A percentile compares a stretch with the other conserved stretches of the same genome.
These are phyloP conservation scores for Dendrolimus punctatus DNA, from an alignment of 1,140 invertebrate genomes.

Conservation along the genomic window DNA sequence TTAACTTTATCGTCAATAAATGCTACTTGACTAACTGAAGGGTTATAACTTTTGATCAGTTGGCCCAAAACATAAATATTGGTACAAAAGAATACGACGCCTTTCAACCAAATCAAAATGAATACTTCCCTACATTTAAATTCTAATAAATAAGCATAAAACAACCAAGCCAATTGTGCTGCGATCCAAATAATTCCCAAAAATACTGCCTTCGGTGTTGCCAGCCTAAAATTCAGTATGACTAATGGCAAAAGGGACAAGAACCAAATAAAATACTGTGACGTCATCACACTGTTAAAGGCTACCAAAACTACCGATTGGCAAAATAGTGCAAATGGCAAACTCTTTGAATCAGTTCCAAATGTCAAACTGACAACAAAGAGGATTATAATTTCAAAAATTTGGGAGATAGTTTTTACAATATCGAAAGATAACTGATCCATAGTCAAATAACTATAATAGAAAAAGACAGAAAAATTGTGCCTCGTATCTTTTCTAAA, in stretches of 20 bases:
- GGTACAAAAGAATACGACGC: slow-evolving; percentile 83
- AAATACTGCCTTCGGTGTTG: slow-evolving; percentile 67
- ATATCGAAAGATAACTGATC: slow-evolving; percentile 59
- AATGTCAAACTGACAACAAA: slow-evolving; percentile 82
- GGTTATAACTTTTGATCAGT: slow-evolving; percentile 75
- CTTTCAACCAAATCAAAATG: slow-evolving; percentile 83
- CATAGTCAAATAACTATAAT: slow-evolving; percentile 89
- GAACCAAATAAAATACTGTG: slow-evolving; percentile 99
- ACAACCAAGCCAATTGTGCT: slow-evolving; percentile 90
- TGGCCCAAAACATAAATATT: slow-evolving; percentile 83
- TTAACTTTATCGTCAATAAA: no score
- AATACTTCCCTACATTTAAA: slow-evolving; percentile 90
- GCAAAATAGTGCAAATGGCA: slow-evolving; percentile 89
- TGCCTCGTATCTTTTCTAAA: slow-evolving; percentile 92
- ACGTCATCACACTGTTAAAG: slow-evolving; percentile 97
- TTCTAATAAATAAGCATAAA: slow-evolving; percentile 92
- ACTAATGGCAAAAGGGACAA: slow-evolving; percentile 88
- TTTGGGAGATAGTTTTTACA: slow-evolving; percentile 78
- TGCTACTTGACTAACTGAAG: not conserved
- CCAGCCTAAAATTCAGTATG: slow-evolving; percentile 76
- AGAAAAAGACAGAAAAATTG: slow-evolving; percentile 98
- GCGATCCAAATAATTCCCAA: slow-evolving; percentile 80
- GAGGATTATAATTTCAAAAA: slow-evolving; percentile 84
- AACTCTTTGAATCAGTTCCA: slow-evolving; percentile 75
- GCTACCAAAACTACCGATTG: slow-evolving; percentile 92